phyloP scores from a whole-genome alignment of 2,113 vertebrate species.

The Hemiscyllium ocellatum region DNA sequence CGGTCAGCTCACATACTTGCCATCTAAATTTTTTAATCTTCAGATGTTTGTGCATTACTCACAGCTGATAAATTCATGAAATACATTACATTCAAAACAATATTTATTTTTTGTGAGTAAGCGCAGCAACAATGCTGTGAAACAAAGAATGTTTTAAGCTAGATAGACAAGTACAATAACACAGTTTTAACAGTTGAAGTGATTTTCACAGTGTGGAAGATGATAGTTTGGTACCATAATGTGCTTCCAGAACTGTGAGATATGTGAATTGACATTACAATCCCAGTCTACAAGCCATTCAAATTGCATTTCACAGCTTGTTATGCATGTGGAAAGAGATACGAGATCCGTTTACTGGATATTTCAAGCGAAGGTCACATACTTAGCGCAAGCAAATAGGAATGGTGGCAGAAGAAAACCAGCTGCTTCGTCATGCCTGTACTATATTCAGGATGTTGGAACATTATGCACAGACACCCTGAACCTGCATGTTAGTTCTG shows the following conservation, averaged over 20 bases:
- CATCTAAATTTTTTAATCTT: neutral
- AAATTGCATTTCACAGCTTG: neutral
- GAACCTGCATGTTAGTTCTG: no score
- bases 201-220: neutral
- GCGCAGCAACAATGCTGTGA: neutral
- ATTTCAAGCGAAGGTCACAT: neutral
- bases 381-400: neutral
- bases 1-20: neutral
- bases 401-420: no score
- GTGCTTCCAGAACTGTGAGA: neutral
- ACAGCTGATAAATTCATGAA: neutral
- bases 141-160: neutral
- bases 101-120: neutral
- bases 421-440: no score
- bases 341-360: neutral
- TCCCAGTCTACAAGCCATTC: neutral
- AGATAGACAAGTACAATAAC: neutral
- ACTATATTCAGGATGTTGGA: no score
- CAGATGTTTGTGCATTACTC: neutral
- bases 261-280: neutral
- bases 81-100: neutral
- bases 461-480: no score
- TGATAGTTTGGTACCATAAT: neutral
- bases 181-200: neutral
- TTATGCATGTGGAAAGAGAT: neutral